Conservation (phyloP, 2,113 vertebrate species). For the Protobothrops flavoviridis region DNA sequence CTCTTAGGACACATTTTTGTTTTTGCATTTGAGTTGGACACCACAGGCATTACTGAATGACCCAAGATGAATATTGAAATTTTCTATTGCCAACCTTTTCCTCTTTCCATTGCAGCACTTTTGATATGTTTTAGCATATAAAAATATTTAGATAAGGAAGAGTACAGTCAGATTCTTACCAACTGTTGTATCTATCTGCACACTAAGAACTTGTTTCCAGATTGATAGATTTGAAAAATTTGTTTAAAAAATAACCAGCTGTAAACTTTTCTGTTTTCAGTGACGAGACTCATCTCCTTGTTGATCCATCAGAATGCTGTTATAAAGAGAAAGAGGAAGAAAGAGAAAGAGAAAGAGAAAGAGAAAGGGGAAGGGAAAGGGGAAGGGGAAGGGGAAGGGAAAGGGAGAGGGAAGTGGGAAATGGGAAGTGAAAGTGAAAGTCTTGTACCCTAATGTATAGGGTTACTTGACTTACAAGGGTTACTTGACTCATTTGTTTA, state of each 20-base stretch:
- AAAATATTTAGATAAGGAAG: background rate
- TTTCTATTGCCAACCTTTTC: background rate
- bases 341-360: background rate
- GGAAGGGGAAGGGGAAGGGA: no score
- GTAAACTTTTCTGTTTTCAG: background rate
- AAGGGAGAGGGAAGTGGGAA: no score
- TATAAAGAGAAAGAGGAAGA: background rate
- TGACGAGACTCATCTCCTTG: background rate
- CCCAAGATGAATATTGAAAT: background rate
- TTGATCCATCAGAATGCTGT: background rate
- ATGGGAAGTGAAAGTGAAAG: background rate
- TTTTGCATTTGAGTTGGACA: background rate
- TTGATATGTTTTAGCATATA: background rate
- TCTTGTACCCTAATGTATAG: background rate
- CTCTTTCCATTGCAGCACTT: background rate
- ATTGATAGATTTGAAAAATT: background rate
- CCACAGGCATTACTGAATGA: background rate
- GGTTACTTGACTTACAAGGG: background rate
- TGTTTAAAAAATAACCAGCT: background rate
- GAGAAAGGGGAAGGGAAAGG: rapidly evolving
- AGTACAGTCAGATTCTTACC: background rate
- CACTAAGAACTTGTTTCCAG: background rate
- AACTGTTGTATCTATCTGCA: background rate
- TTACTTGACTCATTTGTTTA: background rate
- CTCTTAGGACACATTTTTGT: background rate